A percentile compares a stretch with the other conserved stretches of the same genome.
Conservation (phyloP, 92 coral and sea anemone genomes). For the Palythoa caribaeorum region DNA sequence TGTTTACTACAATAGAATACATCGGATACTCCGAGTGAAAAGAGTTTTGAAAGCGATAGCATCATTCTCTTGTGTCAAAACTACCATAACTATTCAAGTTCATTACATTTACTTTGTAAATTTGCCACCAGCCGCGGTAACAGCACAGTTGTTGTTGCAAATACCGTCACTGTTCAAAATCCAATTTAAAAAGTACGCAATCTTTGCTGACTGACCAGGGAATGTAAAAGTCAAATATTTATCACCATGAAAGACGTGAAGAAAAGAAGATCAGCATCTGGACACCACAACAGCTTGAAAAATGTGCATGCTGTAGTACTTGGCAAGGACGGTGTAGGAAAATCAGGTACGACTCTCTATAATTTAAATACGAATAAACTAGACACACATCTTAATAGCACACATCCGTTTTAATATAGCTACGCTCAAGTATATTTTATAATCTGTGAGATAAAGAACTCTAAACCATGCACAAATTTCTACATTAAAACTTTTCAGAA, state of each 20-base stretch:
- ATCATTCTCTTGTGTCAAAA: background rate
- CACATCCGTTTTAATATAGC: slow-evolving; percentile 8
- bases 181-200: background rate
- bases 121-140: background rate
- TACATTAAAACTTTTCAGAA: background rate
- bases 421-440: background rate
- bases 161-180: background rate
- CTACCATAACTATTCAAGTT: background rate
- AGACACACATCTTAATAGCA: slow-evolving; percentile 13
- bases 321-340: slow-evolving; percentile 91
- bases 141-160: background rate
- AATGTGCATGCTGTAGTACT: slow-evolving; percentile 81
- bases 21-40: background rate
- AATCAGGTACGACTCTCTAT: slow-evolving; percentile 67
- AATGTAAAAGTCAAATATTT: background rate
- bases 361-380: background rate
- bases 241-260: slow-evolving; percentile 44
- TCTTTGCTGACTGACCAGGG: background rate
- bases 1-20: background rate
- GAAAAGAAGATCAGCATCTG: slow-evolving; percentile 53
- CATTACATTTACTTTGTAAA: background rate
- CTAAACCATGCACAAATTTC: background rate
- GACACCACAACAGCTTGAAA: slow-evolving; percentile 71
- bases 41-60: background rate
- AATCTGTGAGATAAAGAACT: background rate